Evolutionary conservation across 92 coral and sea anemone genomes (phyloP).

Genomic region (Zoanthus sociatus): DNA sequence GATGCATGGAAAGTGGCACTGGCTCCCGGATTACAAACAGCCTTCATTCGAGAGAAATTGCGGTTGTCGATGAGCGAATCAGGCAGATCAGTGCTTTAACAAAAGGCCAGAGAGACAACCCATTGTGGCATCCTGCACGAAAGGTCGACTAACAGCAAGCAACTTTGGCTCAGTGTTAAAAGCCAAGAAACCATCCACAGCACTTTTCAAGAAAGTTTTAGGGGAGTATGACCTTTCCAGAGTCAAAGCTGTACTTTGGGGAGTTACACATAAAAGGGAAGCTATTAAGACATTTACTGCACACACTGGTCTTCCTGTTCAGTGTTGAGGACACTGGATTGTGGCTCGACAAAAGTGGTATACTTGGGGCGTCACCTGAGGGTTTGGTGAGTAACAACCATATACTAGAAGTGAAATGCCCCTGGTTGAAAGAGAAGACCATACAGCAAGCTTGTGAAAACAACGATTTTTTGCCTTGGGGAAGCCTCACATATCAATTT

Average conservation of each 20-base stretch:
- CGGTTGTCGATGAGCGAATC: not conserved
- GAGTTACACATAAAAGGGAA: not conserved
- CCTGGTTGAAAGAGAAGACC: conserved; percentile 9
- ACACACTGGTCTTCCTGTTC: not conserved
- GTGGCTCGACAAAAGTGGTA: conserved; percentile 1
- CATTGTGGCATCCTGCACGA: not conserved
- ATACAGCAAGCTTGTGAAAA: conserved; percentile 4
- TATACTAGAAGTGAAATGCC: not conserved
- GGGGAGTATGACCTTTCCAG: not conserved
- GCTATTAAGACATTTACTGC: not conserved
- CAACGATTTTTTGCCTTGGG: too few relatives aligned
- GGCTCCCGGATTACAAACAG: too few relatives aligned
- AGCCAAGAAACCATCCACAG: not conserved
- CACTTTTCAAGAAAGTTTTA: not conserved
- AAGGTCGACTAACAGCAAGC: not conserved
- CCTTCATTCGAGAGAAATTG: not conserved
- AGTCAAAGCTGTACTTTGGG: not conserved
- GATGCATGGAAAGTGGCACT: too few relatives aligned
- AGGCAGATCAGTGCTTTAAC: not conserved
- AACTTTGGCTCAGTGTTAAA: not conserved
- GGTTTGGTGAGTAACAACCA: conserved; percentile 3
- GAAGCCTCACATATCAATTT: too few relatives aligned
- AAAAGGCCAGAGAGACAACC: conserved; percentile 12
- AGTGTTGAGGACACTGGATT: not conserved
- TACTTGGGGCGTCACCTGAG: not conserved